Evolutionary conservation across 2,797 vertebrate species (phyloP).

Genomic region (Pantherophis vulpinus): DNA sequence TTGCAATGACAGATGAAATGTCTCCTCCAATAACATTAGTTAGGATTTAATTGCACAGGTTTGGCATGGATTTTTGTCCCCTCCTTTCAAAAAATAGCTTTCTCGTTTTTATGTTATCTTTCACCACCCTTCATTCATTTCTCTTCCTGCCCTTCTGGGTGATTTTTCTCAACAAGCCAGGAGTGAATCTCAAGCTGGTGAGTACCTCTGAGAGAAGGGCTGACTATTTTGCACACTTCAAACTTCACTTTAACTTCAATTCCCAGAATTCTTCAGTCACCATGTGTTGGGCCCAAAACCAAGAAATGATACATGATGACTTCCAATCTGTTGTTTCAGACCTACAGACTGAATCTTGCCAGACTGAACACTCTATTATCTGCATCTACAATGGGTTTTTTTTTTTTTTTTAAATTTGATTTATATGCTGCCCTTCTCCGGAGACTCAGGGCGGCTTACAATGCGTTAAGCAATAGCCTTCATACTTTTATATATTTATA

Average conservation of each 20-base stretch:
- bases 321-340: not conserved
- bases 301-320: not conserved
- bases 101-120: slow-evolving; percentile 49
- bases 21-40: slow-evolving; percentile 59
- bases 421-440: no score
- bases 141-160: not conserved
- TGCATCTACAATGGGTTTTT: not conserved
- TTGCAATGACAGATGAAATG: slow-evolving; percentile 72
- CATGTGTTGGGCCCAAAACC: not conserved
- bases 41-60: slow-evolving; percentile 58
- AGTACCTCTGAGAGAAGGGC: not conserved
- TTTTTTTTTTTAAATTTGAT: no score
- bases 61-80: slow-evolving; percentile 21
- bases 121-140: slow-evolving; percentile 6
- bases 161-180: slow-evolving; percentile 9
- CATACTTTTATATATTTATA: no score
- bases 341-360: not conserved
- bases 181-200: not conserved
- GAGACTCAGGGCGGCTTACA: no score
- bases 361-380: not conserved
- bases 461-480: no score
- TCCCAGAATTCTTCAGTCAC: not conserved
- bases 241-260: not conserved
- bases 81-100: slow-evolving; percentile 5
- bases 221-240: not conserved